Conservation (phyloP, 2,888 invertebrate species). For the Sesia apiformis region DNA sequence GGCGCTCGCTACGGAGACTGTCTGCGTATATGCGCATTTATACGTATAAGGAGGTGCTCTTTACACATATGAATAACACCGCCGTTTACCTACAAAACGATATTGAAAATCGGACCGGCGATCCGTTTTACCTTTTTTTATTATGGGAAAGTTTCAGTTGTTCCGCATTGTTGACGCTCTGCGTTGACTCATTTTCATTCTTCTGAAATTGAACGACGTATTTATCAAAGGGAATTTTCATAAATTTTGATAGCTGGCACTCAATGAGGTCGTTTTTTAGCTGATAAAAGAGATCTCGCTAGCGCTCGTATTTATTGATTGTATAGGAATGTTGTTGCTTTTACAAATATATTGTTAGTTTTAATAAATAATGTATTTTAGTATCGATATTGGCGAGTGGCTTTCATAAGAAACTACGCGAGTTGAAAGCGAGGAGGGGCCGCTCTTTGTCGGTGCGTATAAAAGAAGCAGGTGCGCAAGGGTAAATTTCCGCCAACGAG, state of each 20-base stretch:
- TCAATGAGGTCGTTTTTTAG: too few relatives aligned
- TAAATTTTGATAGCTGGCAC: slow-evolving; percentile 6
- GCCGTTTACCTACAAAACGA: slow-evolving; percentile 50
- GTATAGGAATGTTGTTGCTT: too few relatives aligned
- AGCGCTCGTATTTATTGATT: too few relatives aligned
- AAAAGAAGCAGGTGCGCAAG: slow-evolving; percentile 37
- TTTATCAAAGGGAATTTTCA: slow-evolving; percentile 44
- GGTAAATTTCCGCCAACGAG: slow-evolving; percentile 35
- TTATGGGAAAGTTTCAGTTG: slow-evolving; percentile 59
- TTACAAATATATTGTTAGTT: too few relatives aligned
- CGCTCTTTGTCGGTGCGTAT: slow-evolving; percentile 28
- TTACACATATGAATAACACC: slow-evolving; percentile 38
- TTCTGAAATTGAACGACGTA: slow-evolving; percentile 44
- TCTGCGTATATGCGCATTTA: too few relatives aligned
- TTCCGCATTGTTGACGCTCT: slow-evolving; percentile 55
- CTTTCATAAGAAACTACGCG: slow-evolving; percentile 14
- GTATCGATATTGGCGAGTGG: too few relatives aligned
- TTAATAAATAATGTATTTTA: too few relatives aligned
- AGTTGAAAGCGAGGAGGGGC: slow-evolving; percentile 21
- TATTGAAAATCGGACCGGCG: slow-evolving; percentile 54
- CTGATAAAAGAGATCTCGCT: too few relatives aligned
- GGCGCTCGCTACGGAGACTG: too few relatives aligned
- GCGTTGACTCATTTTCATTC: slow-evolving; percentile 51
- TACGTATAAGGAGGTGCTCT: too few relatives aligned
- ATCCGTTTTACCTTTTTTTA: slow-evolving; percentile 52